Base-by-base conservation (phyloP, 2,113 vertebrate species). In the Coturnix japonica region DNA sequence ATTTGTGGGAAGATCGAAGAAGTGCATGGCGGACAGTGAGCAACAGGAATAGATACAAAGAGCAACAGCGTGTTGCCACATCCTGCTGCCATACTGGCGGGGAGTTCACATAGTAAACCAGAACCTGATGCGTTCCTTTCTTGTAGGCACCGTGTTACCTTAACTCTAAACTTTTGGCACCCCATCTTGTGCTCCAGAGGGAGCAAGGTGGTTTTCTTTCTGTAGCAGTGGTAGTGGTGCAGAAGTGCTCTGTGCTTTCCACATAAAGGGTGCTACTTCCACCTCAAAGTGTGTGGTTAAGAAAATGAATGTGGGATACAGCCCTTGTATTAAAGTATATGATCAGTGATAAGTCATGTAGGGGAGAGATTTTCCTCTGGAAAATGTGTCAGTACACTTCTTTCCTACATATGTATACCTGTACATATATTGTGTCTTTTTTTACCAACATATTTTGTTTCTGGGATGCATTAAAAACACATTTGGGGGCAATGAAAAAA, bases 1-100 rank as follows among this genome's bases (percentile, higher is more conserved):
- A 57, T 81, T 89, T 93, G 63, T 86, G 35, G 84, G 54, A 83
- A 83, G 81, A 89, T 84, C 51, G 61, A 80, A 89, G 75, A 71
- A 54, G 66, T 6, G 2, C 53, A 8, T 13, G 43, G 47, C 39
- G 33, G 61, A 44, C 44, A 41, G n/a, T 53, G 35, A 44, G 70
- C 87, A 81, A 82, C 54, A 76, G 84, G 83, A 67, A 56, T 33
- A 59, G 81, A 37, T 15, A 4, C 26, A 49, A 43, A 9, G 37
- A 53, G 25, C 60, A 63, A 1, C 26, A n/a, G 59, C 2, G 3
- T 11, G 31, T 39, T 69, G 33, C 69, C 7, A 2, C 69, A 28
- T 66, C 1, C 0, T 13, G 59, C 19, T 46, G 33, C 33, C 20
- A 76, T 22, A 7, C 18, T 30, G 18, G 26, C 37, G 16, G 26